Evolutionary conservation across 2,888 invertebrate species (phyloP).

Genomic region (Heliconius erato): DNA sequence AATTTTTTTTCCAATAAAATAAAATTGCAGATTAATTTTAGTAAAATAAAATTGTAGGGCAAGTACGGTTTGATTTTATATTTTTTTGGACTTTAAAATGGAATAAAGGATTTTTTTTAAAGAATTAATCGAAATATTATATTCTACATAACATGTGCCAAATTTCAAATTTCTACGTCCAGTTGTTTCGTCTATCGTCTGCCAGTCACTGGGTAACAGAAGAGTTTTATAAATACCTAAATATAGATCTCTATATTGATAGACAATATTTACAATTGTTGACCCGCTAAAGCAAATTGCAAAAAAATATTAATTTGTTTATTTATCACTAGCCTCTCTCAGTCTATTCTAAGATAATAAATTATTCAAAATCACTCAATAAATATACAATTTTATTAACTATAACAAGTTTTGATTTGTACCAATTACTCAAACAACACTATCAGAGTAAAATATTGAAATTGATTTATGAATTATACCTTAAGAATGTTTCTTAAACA

Average conservation of each 20-base stretch:
- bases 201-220: too few relatives aligned
- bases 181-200: too few relatives aligned
- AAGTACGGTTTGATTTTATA: not conserved
- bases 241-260: too few relatives aligned
- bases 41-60: not conserved
- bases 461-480: not conserved
- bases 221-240: too few relatives aligned
- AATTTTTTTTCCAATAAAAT: not conserved
- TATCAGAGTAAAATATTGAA: conserved; percentile 13
- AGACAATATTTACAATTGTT: not conserved
- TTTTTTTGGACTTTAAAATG: not conserved
- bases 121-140: too few relatives aligned
- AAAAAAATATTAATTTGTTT: not conserved
- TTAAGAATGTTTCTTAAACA: conserved; percentile 13
- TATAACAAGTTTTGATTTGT: not conserved
- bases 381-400: not conserved
- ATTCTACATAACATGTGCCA: too few relatives aligned
- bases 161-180: too few relatives aligned
- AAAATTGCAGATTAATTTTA: not conserved
- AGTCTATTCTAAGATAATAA: not conserved
- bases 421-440: conserved; percentile 9
- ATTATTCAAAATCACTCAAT: conserved; percentile 6
- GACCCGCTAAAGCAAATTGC: not conserved
- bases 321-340: not conserved
- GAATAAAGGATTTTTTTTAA: too few relatives aligned